These are phyloP conservation scores for Magallana gigas DNA, from an alignment of 1,140 invertebrate species.

Conservation along the genomic window DNA sequence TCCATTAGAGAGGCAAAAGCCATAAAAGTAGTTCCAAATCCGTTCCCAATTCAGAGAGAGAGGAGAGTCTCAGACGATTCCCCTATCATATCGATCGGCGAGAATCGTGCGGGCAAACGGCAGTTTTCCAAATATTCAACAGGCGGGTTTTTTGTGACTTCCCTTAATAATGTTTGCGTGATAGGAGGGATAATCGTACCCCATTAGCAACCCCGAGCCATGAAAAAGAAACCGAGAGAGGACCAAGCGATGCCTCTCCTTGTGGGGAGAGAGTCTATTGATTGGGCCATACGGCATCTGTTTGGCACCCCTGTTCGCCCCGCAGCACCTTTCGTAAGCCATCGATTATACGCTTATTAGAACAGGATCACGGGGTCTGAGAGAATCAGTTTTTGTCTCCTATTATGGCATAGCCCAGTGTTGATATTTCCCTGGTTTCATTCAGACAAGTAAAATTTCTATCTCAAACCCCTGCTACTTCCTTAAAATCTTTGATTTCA, in stretches of 20 bases:
- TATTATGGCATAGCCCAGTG: background rate
- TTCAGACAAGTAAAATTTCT: no score
- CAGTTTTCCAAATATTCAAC: slow-evolving; percentile 46
- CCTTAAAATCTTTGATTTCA: no score
- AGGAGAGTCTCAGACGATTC: slow-evolving; percentile 29
- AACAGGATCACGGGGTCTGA: slow-evolving; percentile 14
- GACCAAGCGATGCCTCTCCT: background rate
- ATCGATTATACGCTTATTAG: slow-evolving; percentile 16
- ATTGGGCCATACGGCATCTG: slow-evolving; percentile 15
- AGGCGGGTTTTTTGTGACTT: slow-evolving; percentile 8
- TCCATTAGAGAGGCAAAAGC: slow-evolving; percentile 10
- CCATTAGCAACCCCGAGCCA: slow-evolving; percentile 28
- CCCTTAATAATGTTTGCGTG: slow-evolving; percentile 31
- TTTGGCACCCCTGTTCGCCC: slow-evolving; percentile 13
- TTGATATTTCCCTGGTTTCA: background rate
- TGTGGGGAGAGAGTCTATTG: slow-evolving; percentile 3
- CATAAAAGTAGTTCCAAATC: slow-evolving; percentile 29
- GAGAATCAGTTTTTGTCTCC: slow-evolving; percentile 20
- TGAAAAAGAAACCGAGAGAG: background rate
- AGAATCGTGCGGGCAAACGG: slow-evolving; percentile 37
- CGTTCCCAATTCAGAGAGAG: slow-evolving; percentile 23
- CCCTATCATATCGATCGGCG: slow-evolving; percentile 41
- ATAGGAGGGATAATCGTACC: slow-evolving; percentile 22
- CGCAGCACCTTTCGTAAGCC: slow-evolving; percentile 7
- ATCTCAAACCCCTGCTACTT: no score